Percentiles rank a stretch among this genome's conserved stretches.
Evolutionary conservation across 2,797 vertebrate genomes (phyloP).

Genomic region (Allenopithecus nigroviridis): DNA sequence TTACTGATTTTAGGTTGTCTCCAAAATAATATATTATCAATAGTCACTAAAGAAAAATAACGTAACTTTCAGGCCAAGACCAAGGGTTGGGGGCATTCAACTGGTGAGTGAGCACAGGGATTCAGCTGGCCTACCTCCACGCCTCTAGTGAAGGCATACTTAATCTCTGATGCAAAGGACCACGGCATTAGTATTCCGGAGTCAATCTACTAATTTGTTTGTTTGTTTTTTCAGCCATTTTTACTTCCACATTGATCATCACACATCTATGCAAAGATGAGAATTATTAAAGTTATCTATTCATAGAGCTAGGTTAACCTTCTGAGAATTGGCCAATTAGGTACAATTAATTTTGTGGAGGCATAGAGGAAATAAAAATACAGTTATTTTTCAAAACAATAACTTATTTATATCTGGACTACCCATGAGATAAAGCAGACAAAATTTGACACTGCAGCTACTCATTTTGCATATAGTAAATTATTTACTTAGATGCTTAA

Average conservation of each 20-base stretch:
- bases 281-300: background rate
- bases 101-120: background rate
- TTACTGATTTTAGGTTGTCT: constrained; percentile 12
- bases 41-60: background rate
- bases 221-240: background rate
- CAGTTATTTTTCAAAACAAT: background rate
- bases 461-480: background rate
- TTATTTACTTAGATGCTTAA: background rate
- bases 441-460: background rate
- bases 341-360: background rate
- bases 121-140: accelerated
- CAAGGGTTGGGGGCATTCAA: background rate
- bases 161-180: background rate
- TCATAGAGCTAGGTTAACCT: background rate
- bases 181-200: background rate
- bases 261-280: background rate
- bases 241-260: background rate
- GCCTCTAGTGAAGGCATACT: background rate
- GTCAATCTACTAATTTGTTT: background rate
- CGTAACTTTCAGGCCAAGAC: background rate
- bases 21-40: background rate
- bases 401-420: background rate
- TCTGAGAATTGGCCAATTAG: background rate
- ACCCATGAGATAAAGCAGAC: background rate
- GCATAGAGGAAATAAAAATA: background rate